Percentiles rank a stretch among this genome's conserved stretches.
Conservation (phyloP, 64 coral and sea anemone species). For the Anthopleura sola region DNA sequence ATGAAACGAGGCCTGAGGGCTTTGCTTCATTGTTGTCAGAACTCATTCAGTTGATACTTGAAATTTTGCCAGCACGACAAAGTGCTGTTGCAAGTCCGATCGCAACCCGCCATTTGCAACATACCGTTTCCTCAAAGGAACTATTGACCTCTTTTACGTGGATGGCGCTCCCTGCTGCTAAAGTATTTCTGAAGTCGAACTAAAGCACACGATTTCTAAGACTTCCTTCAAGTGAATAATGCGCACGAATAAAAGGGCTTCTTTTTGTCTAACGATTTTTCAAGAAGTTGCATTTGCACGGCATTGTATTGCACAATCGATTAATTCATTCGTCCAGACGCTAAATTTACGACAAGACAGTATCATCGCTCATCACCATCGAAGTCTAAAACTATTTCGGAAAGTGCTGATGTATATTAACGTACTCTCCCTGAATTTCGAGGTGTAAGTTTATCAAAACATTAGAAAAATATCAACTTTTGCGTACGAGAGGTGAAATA, state of each 20-base stretch:
- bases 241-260: no score
- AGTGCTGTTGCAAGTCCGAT: background rate
- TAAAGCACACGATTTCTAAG: no score
- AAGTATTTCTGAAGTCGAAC: background rate
- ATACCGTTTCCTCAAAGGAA: background rate
- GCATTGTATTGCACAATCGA: no score
- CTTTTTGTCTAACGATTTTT: no score
- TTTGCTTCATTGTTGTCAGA: background rate
- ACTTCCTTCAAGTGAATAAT: background rate
- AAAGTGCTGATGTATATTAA: background rate
- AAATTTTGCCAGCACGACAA: background rate
- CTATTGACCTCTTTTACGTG: background rate
- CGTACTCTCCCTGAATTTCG: background rate
- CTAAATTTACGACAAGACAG: background rate
- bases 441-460: background rate
- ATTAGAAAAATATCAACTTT: background rate
- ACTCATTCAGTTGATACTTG: background rate
- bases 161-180: background rate
- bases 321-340: background rate
- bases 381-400: background rate
- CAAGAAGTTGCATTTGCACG: no score
- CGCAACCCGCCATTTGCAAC: background rate
- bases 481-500: background rate
- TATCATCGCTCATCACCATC: background rate
- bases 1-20: background rate